Percentiles rank a stretch among this genome's conserved stretches.
phyloP scores from a whole-genome alignment of 2,113 vertebrate genomes.

The Butastur rufipennis region DNA sequence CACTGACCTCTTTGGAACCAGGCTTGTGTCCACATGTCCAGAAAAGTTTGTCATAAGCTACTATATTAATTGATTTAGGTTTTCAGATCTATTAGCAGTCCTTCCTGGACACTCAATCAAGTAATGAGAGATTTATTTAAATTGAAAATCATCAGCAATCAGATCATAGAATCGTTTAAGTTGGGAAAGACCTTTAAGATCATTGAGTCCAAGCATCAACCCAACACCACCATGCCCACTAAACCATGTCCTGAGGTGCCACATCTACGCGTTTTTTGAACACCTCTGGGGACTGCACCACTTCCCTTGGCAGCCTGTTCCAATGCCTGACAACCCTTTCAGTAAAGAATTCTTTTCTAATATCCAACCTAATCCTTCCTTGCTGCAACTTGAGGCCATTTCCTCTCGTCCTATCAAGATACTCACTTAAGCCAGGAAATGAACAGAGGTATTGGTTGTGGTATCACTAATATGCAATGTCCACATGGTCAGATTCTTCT shows the following conservation, averaged over 20 bases:
- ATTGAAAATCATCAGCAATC: neutral
- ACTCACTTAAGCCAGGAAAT: neutral
- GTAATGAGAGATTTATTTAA: neutral
- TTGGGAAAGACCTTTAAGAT: no score
- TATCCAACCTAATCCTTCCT: no score
- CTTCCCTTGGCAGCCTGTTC: no score
- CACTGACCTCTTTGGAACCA: neutral
- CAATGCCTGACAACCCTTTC: no score
- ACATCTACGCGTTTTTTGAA: no score
- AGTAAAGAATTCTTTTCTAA: no score
- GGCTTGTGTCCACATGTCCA: neutral
- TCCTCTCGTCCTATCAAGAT: neutral
- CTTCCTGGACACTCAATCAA: conserved; percentile 18
- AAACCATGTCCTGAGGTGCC: no score
- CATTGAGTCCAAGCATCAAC: no score
- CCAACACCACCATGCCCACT: no score
- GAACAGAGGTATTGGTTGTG: neutral
- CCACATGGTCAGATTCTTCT: neutral
- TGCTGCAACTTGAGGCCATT: no score
- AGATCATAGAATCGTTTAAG: neutral
- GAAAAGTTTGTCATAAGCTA: neutral
- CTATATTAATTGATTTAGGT: neutral
- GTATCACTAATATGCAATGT: fast-evolving
- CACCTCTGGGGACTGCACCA: no score
- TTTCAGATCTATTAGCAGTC: conserved; percentile 4